Evolutionary conservation across 1,140 invertebrate species (phyloP), one percentile per base, ranked within the genome.

Genomic region (Mylabris phalerata): DNA sequence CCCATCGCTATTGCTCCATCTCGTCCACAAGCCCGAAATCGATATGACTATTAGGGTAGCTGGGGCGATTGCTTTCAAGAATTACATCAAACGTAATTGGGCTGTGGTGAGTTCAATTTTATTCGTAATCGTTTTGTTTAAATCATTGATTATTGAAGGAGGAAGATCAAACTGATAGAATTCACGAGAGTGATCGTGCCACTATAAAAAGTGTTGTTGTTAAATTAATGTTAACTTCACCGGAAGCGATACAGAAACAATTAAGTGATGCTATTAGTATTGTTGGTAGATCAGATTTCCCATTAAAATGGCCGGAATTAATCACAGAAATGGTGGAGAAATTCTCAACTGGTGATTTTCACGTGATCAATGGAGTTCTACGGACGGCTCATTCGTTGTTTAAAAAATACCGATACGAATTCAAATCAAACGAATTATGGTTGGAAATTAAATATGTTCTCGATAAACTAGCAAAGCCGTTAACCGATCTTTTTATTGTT

Each of bases 61-160:
- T 40, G 92, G 90, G 46, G 87, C 94, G 44, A 88, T 98, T 64
- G 88, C 90, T 10, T 96, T 99, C 69, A 99, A 99, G 75, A 99
- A 99, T 75, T 96, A 88, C 74, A 84, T 98, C 4, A 98, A 97
- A 75, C 79, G 92, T 52, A 95, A 98, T 77, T 99, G 96, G 96
- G 82, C 83, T 78, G 79, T 90, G 66, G 90, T 93, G 79, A 79
- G 83, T 82, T 57, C 13, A 9, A 40, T 39, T 13, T 42, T 13
- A 6, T 50, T 47, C 63, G 48, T 6, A 45, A 39, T 42, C 47
- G 11, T 38, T 66, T 43, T 60, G 50, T 54, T 58, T 52, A 59
- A 55, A 50, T 24, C 50, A n/a, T 60, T 54, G 57, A 39, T 63
- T 63, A 55, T 71, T 73, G 50, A 64, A 92, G 87, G 84, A 87